Evolutionary conservation across 2,888 invertebrate species (phyloP), one percentile per base, ranked within the genome.

Genomic region (Noctua pronuba): DNA sequence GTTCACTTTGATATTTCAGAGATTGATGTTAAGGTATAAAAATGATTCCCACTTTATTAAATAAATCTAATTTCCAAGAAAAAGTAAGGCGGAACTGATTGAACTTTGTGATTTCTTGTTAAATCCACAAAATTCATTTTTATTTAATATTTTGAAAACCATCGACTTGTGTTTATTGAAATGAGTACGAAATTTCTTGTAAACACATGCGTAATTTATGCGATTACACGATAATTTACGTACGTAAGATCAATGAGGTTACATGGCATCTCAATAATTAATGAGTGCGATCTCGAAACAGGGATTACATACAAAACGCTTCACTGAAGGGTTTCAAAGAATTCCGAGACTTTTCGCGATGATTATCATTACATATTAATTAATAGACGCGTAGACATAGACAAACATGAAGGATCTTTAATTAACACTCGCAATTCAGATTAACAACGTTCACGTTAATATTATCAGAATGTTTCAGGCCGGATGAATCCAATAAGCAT

Each of bases 1-100:
- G 92, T 93, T 93, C 91, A 89, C 90, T 91, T 86, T 91, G 90
- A 92, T 92, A 92, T 92, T 88, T 89, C 82, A 78, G 88, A 88
- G 91, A 92, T 92, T 92, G 90, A 89, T 92, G 89, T 87, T 84
- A 82, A 86, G 79, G 81, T 81, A 84, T 80, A 85, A 90, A 91
- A 89, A 89, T 88, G 79, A 87, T 86, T 84, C 72, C 46, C 58
- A 69, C 44, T 81, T 85, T 80, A 86, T 82, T 83, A 81, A 81
- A 77, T 44, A 38, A 85, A 70, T 73, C 67, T 67, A 58, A 65
- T 62, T 60, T 64, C 55, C 46, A 55, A n/a, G 24, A 69, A 71
- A 73, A 79, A 18, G 31, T 65, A 46, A 67, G 64, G n/a, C n/a
- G 2, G 24, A 38, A 64, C 11, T 62, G 41, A 52, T 38, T 31